These are phyloP conservation scores for Leptoclinus maculatus DNA, from an alignment of 2,797 vertebrate species.

Conservation along the genomic window DNA sequence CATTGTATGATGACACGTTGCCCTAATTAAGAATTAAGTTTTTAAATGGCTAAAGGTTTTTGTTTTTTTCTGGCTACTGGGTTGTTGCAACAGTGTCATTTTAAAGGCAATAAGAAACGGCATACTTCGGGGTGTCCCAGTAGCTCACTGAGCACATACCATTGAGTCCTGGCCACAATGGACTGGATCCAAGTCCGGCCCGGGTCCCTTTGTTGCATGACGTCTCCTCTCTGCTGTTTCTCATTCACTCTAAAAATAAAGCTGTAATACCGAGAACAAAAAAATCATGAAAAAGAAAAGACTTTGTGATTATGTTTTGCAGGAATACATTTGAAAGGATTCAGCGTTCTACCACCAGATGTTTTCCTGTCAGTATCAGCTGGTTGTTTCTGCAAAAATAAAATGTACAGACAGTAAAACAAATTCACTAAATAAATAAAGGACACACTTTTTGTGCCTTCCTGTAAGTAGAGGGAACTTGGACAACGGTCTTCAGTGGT, in stretches of 20 bases:
- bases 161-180: too few relatives aligned
- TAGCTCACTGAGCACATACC: too few relatives aligned
- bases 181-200: too few relatives aligned
- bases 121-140: too few relatives aligned
- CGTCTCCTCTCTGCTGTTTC: not conserved
- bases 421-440: constrained; percentile 17
- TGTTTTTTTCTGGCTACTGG: not conserved
- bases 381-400: not conserved
- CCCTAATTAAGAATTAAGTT: too few relatives aligned
- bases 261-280: not conserved
- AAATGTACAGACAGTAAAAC: not conserved
- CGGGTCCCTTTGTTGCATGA: not conserved
- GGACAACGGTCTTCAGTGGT: not conserved
- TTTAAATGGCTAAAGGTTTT: too few relatives aligned
- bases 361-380: not conserved
- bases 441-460: not conserved
- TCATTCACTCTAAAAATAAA: not conserved
- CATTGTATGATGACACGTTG: too few relatives aligned
- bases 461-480: not conserved
- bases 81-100: not conserved
- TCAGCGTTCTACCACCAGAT: not conserved
- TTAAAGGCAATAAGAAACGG: not conserved
- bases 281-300: too few relatives aligned
- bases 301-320: not conserved
- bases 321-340: not conserved